A percentile compares a stretch with the other conserved stretches of the same genome.
Evolutionary conservation across 2,888 invertebrate genomes (phyloP).

Genomic region (Ichneumoninae sp.): DNA sequence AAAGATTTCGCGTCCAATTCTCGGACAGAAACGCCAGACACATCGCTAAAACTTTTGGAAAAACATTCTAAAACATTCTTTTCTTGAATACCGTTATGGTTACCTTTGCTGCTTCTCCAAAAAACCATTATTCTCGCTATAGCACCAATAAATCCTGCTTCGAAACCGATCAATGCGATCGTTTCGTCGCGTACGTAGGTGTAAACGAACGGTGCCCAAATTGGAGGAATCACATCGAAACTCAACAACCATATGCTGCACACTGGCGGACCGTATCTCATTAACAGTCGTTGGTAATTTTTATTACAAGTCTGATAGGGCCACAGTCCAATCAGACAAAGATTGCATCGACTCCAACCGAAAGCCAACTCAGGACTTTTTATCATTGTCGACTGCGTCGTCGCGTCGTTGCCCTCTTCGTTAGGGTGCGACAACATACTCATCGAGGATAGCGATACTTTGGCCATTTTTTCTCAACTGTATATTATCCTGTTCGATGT

Average conservation of each 20-base stretch:
- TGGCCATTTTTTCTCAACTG: background rate
- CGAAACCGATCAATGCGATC: background rate
- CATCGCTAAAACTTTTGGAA: background rate
- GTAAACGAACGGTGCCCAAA: background rate
- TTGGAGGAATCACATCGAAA: background rate
- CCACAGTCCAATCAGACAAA: background rate
- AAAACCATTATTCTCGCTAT: background rate
- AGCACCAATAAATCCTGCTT: background rate
- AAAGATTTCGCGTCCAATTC: background rate
- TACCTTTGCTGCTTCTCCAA: constrained; percentile 6
- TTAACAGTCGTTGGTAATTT: background rate
- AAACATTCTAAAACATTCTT: background rate
- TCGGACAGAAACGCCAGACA: background rate
- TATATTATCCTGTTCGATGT: background rate
- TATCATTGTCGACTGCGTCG: background rate
- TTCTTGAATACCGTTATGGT: background rate
- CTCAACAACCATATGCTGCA: background rate
- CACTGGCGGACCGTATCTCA: constrained; percentile 2
- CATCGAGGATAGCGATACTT: background rate
- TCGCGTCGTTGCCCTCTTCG: background rate
- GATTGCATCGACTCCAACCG: background rate
- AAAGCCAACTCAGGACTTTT: background rate
- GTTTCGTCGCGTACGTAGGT: background rate
- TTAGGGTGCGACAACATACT: background rate
- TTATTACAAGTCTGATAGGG: background rate